phyloP scores from a whole-genome alignment of 64 coral and sea anemone species.

The Dendronephthya gigantea region DNA sequence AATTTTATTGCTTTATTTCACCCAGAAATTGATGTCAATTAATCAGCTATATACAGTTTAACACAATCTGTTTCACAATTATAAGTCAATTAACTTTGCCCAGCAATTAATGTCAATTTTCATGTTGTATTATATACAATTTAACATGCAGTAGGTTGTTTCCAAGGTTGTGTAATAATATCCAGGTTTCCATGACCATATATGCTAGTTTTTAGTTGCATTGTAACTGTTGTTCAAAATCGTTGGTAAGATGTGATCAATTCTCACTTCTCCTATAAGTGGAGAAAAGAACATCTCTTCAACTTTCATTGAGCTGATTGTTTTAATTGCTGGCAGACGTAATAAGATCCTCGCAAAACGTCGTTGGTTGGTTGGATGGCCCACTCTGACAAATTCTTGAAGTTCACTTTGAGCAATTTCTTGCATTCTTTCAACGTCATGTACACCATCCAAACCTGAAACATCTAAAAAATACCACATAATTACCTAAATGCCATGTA shows the following conservation, averaged over 20 bases:
- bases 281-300: slow-evolving; percentile 19
- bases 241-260: neutral
- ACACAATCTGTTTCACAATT: no score
- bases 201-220: neutral
- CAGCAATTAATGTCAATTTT: no score
- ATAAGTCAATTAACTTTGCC: no score
- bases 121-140: no score
- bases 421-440: neutral
- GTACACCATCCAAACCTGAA: neutral
- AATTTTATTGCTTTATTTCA: no score
- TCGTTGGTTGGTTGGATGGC: neutral
- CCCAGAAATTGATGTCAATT: no score
- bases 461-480: neutral
- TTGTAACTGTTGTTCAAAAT: neutral
- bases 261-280: neutral
- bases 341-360: slow-evolving; percentile 1
- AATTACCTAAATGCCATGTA: no score
- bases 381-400: neutral
- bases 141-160: neutral
- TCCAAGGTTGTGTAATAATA: no score
- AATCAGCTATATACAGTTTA: no score
- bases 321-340: neutral
- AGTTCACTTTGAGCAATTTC: slow-evolving; percentile 8
- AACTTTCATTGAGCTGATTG: neutral
- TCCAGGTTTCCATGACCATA: no score